A percentile compares a stretch with the other conserved stretches of the same genome.
phyloP scores from a whole-genome alignment of 2,888 invertebrate genomes.

The Eudemis profundana region DNA sequence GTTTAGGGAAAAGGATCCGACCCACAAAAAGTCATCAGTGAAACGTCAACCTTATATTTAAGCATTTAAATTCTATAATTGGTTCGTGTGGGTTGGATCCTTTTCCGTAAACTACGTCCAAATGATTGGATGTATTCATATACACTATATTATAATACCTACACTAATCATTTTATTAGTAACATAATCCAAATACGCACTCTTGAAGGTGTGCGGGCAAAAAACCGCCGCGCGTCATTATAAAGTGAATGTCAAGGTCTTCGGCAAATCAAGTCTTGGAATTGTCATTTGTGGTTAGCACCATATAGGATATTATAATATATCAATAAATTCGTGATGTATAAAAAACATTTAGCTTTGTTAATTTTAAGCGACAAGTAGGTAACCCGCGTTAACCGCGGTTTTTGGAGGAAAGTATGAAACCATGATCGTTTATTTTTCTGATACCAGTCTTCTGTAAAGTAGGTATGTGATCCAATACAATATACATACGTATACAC shows the following conservation, averaged over 20 bases:
- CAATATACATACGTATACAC: too few species aligned
- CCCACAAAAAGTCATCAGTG: too few species aligned
- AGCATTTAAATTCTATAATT: too few species aligned
- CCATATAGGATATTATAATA: background rate
- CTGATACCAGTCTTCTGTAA: too few species aligned
- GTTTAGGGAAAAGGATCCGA: too few species aligned
- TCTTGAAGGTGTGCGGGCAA: background rate
- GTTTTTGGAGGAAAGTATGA: background rate
- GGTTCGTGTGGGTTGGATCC: too few species aligned
- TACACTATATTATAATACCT: too few species aligned
- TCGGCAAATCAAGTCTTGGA: background rate
- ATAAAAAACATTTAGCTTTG: background rate
- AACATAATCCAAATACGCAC: background rate
- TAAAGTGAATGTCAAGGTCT: slow-evolving; percentile 41
- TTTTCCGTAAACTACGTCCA: too few species aligned
- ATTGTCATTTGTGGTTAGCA: slow-evolving; percentile 29
- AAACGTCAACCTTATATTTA: too few species aligned
- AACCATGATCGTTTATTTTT: background rate
- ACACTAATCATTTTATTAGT: too few species aligned
- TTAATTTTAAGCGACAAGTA: background rate
- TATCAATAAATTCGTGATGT: slow-evolving; percentile 17
- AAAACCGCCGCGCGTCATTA: slow-evolving; percentile 21
- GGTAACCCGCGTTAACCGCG: background rate
- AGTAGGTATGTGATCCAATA: too few species aligned
- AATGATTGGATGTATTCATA: too few species aligned